Conservation (phyloP, 2,113 vertebrate species). For the Nothobranchius furzeri region DNA sequence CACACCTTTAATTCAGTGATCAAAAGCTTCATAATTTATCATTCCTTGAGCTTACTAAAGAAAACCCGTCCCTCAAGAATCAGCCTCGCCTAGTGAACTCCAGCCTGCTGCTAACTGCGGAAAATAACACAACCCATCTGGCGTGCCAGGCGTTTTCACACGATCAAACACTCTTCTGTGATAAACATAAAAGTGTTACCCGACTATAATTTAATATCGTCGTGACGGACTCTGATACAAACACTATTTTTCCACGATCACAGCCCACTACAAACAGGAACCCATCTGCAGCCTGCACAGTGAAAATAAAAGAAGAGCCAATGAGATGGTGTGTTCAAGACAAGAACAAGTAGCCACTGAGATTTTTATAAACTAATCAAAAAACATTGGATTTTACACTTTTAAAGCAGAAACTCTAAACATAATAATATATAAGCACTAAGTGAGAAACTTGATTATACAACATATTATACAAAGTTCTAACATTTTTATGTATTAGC, state of each 20-base stretch:
- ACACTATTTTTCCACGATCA: slow-evolving; percentile 90
- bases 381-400: neutral
- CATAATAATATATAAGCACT: neutral
- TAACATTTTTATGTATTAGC: too few relatives aligned
- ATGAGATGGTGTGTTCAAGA: slow-evolving; percentile 36
- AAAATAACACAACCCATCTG: slow-evolving; percentile 23
- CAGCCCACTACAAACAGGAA: slow-evolving; percentile 94
- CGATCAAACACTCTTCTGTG: slow-evolving; percentile 34
- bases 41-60: neutral
- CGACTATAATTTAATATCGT: slow-evolving; percentile 90
- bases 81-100: neutral
- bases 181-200: slow-evolving; percentile 73
- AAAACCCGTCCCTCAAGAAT: neutral
- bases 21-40: neutral
- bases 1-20: too few relatives aligned
- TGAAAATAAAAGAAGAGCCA: slow-evolving; percentile 30
- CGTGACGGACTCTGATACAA: slow-evolving; percentile 90
- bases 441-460: too few relatives aligned
- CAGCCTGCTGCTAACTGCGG: neutral
- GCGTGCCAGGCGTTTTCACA: slow-evolving; percentile 30
- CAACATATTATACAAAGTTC: too few relatives aligned
- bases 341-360: slow-evolving; percentile 9
- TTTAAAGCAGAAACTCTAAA: neutral
- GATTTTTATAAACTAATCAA: neutral
- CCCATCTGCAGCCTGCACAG: slow-evolving; percentile 87